These are phyloP conservation scores for Melangyna quadrimaculata DNA, from an alignment of 2,888 invertebrate species.

Conservation along the genomic window DNA sequence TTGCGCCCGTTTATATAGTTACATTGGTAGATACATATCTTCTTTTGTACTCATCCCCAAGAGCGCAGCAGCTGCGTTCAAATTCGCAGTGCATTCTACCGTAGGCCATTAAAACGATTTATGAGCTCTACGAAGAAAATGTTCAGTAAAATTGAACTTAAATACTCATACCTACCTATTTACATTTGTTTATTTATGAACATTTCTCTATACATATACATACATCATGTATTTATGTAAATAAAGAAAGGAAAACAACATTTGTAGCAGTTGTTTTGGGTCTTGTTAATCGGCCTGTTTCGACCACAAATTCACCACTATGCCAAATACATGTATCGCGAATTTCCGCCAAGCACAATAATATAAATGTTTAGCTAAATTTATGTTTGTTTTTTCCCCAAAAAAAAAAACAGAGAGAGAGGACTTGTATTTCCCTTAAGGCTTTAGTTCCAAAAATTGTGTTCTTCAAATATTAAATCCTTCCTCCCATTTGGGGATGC, in stretches of 20 bases:
- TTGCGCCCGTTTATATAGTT: constrained; percentile 18
- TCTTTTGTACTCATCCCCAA: not conserved
- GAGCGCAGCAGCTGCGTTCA: constrained; percentile 45
- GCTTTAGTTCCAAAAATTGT: not conserved
- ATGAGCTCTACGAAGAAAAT: constrained; percentile 63
- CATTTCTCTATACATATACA: not conserved
- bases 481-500: not conserved
- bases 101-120: constrained; percentile 66
- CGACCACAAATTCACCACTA: constrained; percentile 64
- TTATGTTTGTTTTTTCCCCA: constrained; percentile 54
- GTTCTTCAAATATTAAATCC: constrained; percentile 32
- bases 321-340: constrained; percentile 37
- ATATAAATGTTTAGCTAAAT: constrained; percentile 55
- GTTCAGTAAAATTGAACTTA: constrained; percentile 52
- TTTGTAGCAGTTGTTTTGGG: constrained; percentile 53
- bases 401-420: not conserved
- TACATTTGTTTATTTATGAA: not conserved
- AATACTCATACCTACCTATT: not conserved
- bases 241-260: not conserved
- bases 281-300: constrained; percentile 61
- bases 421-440: not conserved
- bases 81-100: constrained; percentile 43
- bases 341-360: constrained; percentile 30
- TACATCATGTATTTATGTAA: not conserved
- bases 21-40: not conserved